A percentile compares a stretch with the other conserved stretches of the same genome.
Evolutionary conservation across 2,888 invertebrate species (phyloP).

Genomic region (Calameuta pallipes): DNA sequence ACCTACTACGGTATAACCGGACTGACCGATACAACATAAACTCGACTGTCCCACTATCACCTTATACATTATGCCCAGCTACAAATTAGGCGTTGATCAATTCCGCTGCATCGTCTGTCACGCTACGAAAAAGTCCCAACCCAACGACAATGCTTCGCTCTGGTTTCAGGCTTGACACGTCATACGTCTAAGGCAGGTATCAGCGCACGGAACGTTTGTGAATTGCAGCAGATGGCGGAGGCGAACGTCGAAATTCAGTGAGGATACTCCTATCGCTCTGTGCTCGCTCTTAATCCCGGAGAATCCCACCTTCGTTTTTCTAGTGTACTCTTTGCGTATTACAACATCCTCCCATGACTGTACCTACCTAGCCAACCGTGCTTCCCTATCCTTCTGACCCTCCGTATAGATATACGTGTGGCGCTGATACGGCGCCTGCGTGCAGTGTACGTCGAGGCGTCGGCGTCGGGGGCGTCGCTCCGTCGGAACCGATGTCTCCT

Average conservation of each 20-base stretch:
- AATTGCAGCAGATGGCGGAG: neutral
- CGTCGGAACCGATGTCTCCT: constrained; percentile 49
- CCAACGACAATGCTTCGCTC: neutral
- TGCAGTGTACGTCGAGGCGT: constrained; percentile 47
- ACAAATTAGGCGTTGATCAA: neutral
- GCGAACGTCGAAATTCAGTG: neutral
- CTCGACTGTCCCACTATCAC: neutral
- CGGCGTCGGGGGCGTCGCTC: constrained; percentile 61
- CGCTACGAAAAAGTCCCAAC: neutral
- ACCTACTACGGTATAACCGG: neutral
- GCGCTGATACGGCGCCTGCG: constrained; percentile 37
- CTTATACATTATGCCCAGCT: neutral
- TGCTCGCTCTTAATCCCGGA: neutral
- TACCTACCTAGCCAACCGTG: constrained; percentile 1
- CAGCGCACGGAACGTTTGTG: neutral
- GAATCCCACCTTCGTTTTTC: neutral
- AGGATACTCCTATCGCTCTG: neutral
- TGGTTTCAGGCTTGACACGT: neutral
- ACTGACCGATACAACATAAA: neutral
- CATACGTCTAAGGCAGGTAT: neutral
- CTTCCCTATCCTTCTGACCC: constrained; percentile 8
- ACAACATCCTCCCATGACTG: constrained; percentile 6
- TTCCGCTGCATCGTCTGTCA: neutral
- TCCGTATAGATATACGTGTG: neutral
- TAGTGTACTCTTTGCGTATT: constrained; percentile 6